Base-by-base conservation (phyloP, 2,797 vertebrate species). In the Poecile montanus region DNA sequence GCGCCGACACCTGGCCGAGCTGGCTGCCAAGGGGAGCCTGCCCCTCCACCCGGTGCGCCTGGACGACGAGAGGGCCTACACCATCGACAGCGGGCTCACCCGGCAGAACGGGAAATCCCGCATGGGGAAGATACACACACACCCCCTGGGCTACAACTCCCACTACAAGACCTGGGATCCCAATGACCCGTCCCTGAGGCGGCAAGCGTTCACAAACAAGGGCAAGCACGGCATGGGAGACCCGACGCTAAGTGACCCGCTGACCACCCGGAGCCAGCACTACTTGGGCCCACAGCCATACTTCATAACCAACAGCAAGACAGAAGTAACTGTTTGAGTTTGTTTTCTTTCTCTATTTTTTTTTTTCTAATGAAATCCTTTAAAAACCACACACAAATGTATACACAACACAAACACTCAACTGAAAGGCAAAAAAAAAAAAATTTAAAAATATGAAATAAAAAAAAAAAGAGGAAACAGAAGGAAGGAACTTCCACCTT, bases 241-340 rank as follows among this genome's bases (percentile, higher is more conserved):
- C 80, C 98, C 98, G 1, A 95, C 98, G n/a, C 79, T 97, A 89
- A 99, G 99, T 15, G 99, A 99, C 97, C 98, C 99, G 7, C 97
- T 99, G 94, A 95, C 98, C 61, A 98, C 98, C 71, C 98, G 99
- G 42, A 98, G 98, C 94, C 99, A 99, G 96, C 99, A 99, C 91
- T 99, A 99, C 92, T 96, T 99, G 65, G 98, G 99, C 96, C 98
- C 99, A 81, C 99, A 99, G 98, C 99, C 99, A 95, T 99, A 99
- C 98, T 99, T 99, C 98, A 99, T 99, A 96, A 99, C 99, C 98
- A 99, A 99, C 98, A 99, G 99, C 98, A 99, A 99, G 98, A 99
- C 99, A 92, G 99, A 99, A 98, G 99, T 99, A 98, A 99, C 99
- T 97, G 99, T 99, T 97, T 99, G 98, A 99, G 95, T 65, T 86